Percentiles rank a stretch among this genome's conserved stretches.
These are phyloP conservation scores for Drosophila kohkoa DNA, from an alignment of 1,140 invertebrate species.

Conservation along the genomic window DNA sequence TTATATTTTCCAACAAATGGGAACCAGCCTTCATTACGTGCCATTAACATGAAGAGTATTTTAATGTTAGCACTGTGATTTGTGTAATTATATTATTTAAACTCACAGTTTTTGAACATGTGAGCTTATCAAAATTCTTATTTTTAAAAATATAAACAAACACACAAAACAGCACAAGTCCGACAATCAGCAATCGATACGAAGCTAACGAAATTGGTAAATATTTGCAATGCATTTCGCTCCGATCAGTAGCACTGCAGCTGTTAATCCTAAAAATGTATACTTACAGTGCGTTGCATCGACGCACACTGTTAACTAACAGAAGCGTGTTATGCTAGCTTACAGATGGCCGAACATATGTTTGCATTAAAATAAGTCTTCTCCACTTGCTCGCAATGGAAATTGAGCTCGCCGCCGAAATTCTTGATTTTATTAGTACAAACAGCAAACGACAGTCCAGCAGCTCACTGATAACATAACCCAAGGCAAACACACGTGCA, in stretches of 20 bases:
- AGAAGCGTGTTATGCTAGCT: constrained; percentile 14
- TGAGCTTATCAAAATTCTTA: constrained; percentile 18
- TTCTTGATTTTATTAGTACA: constrained; percentile 38
- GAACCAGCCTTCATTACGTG: no score
- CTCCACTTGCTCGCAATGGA: constrained; percentile 45
- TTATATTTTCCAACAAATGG: no score
- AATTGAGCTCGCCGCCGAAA: constrained; percentile 36
- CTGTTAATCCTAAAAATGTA: not conserved
- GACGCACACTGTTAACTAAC: constrained; percentile 19
- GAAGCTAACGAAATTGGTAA: constrained; percentile 4
- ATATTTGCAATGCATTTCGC: not conserved
- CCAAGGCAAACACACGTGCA: constrained; percentile 33
- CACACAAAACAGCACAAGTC: constrained; percentile 1
- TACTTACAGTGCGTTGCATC: not conserved
- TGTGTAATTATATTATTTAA: not conserved
- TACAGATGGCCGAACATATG: constrained; percentile 27
- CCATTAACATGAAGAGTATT: not conserved
- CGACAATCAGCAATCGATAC: not conserved
- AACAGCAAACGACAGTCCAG: constrained; percentile 37
- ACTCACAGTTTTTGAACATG: not conserved
- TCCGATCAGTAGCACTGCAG: not conserved
- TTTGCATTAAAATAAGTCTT: constrained; percentile 25
- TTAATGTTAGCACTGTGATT: not conserved
- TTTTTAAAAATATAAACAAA: constrained; percentile 15
- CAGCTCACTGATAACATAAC: constrained; percentile 56